Evolutionary conservation across 2,797 vertebrate genomes (phyloP).

Genomic region (Brachyalestes nurse): DNA sequence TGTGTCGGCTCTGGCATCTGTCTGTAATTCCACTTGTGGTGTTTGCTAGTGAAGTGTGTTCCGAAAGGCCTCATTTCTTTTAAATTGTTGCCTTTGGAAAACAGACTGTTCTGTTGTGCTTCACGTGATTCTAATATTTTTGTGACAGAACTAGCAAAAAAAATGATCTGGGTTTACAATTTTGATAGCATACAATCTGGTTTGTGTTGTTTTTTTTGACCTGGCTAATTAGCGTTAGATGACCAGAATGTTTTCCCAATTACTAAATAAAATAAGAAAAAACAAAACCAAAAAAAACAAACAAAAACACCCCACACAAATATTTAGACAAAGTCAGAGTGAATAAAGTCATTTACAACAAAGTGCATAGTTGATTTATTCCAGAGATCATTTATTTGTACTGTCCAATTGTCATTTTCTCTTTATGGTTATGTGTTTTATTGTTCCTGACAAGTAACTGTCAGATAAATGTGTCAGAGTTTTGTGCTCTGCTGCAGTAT

Average conservation of each 20-base stretch:
- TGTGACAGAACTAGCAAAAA: not conserved
- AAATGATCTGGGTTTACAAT: not conserved
- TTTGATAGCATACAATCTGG: constrained; percentile 14
- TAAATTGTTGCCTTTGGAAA: constrained; percentile 41
- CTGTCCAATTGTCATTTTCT: not conserved
- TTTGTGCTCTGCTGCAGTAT: not conserved
- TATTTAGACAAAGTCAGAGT: not conserved
- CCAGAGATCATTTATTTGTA: not conserved
- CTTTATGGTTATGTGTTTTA: constrained; percentile 10
- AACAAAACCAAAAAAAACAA: too few relatives aligned
- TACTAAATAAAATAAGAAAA: not conserved
- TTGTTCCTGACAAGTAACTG: not conserved
- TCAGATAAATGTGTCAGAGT: not conserved
- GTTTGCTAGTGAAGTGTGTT: constrained; percentile 32
- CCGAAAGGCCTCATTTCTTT: constrained; percentile 2
- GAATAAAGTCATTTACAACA: not conserved
- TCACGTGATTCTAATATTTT: constrained; percentile 14
- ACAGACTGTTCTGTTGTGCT: constrained; percentile 29
- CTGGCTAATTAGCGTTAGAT: constrained; percentile 18
- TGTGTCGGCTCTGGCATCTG: constrained; percentile 58
- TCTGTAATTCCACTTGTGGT: constrained; percentile 58
- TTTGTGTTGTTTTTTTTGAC: not conserved
- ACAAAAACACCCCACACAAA: not conserved
- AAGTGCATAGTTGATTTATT: constrained; percentile 10
- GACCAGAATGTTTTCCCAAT: not conserved